These are phyloP conservation scores for Phalacrocorax carbo DNA, from an alignment of 2,113 vertebrate genomes.

Conservation along the genomic window DNA sequence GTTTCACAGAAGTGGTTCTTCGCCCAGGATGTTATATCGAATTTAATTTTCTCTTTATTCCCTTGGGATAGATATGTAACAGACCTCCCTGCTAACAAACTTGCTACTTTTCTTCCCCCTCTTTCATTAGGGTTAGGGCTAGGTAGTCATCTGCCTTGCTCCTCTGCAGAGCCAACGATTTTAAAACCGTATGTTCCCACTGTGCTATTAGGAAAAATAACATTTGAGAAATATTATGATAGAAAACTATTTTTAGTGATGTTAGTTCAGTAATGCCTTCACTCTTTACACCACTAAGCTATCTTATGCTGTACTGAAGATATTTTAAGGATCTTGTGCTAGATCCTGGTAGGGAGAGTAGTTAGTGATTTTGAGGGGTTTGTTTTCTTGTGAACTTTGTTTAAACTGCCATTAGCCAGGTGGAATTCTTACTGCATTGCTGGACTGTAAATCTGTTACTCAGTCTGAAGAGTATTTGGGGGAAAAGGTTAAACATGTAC, in stretches of 20 bases:
- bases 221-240: background rate
- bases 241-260: background rate
- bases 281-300: background rate
- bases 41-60: background rate
- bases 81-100: background rate
- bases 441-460: conserved; percentile 57
- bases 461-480: background rate
- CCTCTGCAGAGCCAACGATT: background rate
- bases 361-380: background rate
- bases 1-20: background rate
- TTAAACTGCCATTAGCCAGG: conserved; percentile 19
- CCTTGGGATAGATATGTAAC: background rate
- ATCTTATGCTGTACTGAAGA: background rate
- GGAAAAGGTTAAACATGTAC: conserved; percentile 30
- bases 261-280: background rate
- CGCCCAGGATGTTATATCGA: background rate
- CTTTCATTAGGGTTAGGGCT: background rate
- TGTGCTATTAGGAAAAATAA: background rate
- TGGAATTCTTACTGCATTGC: conserved; percentile 4
- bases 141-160: background rate
- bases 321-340: background rate
- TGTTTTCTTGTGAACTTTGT: conserved; percentile 13
- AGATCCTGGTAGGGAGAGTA: background rate
- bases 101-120: background rate
- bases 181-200: background rate